A percentile compares a stretch with the other conserved stretches of the same genome.
Conservation (phyloP, 2,888 invertebrate genomes). For the Erebia epiphron region DNA sequence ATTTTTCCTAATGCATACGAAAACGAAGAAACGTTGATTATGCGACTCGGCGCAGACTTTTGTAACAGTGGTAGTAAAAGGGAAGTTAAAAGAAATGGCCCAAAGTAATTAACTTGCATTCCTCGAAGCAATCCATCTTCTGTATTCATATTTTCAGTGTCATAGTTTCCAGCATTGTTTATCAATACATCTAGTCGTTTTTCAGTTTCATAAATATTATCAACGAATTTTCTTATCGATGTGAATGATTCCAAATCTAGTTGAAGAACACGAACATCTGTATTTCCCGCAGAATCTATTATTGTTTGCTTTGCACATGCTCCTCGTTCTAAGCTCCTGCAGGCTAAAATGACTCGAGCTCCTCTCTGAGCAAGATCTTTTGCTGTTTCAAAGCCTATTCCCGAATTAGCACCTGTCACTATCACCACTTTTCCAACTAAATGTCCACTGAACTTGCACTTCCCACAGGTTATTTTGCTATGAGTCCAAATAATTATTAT, state of each 20-base stretch:
- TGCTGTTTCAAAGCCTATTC: conserved; percentile 89
- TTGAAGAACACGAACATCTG: conserved; percentile 56
- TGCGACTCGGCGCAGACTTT: conserved; percentile 53
- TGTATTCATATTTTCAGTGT: conserved; percentile 63
- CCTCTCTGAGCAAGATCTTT: conserved; percentile 86
- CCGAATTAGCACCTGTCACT: conserved; percentile 91
- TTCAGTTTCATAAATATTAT: conserved; percentile 73
- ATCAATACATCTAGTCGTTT: conserved; percentile 79
- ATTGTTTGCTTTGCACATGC: conserved; percentile 68
- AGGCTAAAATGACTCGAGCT: conserved; percentile 90
- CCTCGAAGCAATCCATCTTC: conserved; percentile 83
- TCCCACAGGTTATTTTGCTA: conserved; percentile 35
- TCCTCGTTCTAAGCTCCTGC: conserved; percentile 87
- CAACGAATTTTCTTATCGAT: conserved; percentile 82
- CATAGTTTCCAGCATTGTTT: conserved; percentile 83
- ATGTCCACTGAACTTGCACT: conserved; percentile 42
- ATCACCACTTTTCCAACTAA: conserved; percentile 89
- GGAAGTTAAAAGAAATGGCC: conserved; percentile 85
- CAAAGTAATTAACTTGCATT: conserved; percentile 84
- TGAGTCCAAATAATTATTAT: conserved; percentile 30
- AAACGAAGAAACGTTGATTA: conserved; percentile 58
- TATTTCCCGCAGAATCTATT: conserved; percentile 45
- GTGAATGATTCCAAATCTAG: conserved; percentile 75
- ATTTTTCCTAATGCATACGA: conserved; percentile 48
- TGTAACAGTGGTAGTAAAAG: conserved; percentile 74